phyloP scores from a whole-genome alignment of 2,888 invertebrate species.

The Spialia ferax region DNA sequence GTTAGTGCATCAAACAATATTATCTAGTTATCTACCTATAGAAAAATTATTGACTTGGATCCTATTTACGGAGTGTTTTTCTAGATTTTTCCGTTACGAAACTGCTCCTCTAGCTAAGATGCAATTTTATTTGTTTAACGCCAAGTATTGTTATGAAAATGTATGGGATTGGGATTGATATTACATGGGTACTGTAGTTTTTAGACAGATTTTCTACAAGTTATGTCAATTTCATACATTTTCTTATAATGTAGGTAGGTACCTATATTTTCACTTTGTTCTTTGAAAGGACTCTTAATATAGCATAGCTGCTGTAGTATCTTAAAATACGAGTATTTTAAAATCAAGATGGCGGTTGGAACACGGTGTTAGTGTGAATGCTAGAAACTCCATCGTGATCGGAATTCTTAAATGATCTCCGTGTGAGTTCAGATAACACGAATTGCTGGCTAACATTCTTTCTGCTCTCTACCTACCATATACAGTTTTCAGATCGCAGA shows the following conservation, averaged over 20 bases:
- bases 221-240: too few relatives aligned
- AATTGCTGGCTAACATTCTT: conserved; percentile 49
- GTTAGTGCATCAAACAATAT: not conserved
- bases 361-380: conserved; percentile 56
- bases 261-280: too few relatives aligned
- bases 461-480: conserved; percentile 43
- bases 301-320: conserved; percentile 10
- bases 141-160: too few relatives aligned
- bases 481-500: conserved; percentile 37
- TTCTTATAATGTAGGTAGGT: too few relatives aligned
- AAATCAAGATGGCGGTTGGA: conserved; percentile 27
- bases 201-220: too few relatives aligned
- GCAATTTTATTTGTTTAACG: too few relatives aligned
- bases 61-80: too few relatives aligned
- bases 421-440: conserved; percentile 26
- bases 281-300: not conserved
- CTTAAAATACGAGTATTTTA: conserved; percentile 22
- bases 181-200: too few relatives aligned
- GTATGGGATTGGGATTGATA: too few relatives aligned
- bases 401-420: conserved; percentile 65
- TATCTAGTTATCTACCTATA: too few relatives aligned
- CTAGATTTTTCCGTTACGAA: not conserved
- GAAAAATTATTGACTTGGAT: too few relatives aligned
- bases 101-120: too few relatives aligned
- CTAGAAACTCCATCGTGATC: conserved; percentile 52